Conservation (phyloP, 2,797 vertebrate genomes). For the Anguilla obscura region DNA sequence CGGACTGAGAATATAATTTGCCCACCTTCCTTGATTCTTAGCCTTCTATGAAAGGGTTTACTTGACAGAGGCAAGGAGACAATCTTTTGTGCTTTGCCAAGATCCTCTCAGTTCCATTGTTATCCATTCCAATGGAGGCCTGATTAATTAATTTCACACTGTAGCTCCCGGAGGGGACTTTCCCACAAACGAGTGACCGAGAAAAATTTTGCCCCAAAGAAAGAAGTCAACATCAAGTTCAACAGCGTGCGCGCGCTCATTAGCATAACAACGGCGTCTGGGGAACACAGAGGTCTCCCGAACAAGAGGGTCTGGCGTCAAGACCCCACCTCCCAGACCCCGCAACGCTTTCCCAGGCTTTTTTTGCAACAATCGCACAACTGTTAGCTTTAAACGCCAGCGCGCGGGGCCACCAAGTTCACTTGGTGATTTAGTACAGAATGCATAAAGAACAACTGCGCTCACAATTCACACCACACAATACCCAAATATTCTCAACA, state of each 20-base stretch:
- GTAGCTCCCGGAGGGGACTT: constrained; percentile 65
- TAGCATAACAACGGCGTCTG: constrained; percentile 86
- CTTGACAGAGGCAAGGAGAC: background rate
- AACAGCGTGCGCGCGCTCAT: constrained; percentile 79
- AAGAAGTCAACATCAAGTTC: constrained; percentile 94
- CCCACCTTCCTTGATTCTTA: background rate
- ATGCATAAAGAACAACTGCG: constrained; percentile 60
- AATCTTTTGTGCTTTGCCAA: constrained; percentile 57
- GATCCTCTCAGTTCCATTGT: constrained; percentile 63
- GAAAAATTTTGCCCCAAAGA: constrained; percentile 65
- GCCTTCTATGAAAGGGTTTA: background rate
- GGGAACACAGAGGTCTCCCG: constrained; percentile 66
- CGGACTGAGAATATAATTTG: constrained; percentile 8
- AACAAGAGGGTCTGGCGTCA: constrained; percentile 75
- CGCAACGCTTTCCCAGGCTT: constrained; percentile 85
- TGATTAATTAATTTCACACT: constrained; percentile 73
- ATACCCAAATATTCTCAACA: background rate
- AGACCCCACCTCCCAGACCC: constrained; percentile 74
- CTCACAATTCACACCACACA: constrained; percentile 2
- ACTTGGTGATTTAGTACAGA: constrained; percentile 58
- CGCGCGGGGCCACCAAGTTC: constrained; percentile 67
- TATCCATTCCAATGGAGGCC: constrained; percentile 53
- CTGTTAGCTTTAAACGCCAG: constrained; percentile 80
- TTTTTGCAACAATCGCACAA: constrained; percentile 80
- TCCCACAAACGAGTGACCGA: constrained; percentile 78